A percentile compares a stretch with the other conserved stretches of the same genome.
Evolutionary conservation across 2,888 invertebrate genomes (phyloP).

Genomic region (Eurytoma adleriae): DNA sequence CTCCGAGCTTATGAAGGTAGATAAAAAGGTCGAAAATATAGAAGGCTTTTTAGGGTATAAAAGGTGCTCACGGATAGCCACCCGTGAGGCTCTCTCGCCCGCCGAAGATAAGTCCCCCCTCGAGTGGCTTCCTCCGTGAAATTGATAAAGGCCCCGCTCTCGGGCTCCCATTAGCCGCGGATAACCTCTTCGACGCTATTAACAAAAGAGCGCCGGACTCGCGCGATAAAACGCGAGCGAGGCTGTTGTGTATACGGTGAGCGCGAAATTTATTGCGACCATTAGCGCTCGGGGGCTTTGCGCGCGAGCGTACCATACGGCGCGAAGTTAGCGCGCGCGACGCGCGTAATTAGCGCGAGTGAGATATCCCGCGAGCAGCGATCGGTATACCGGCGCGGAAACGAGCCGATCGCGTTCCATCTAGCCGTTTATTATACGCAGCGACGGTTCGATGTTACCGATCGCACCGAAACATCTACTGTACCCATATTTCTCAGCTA

Average conservation of each 20-base stretch:
- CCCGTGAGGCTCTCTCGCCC: neutral
- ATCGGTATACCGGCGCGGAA: neutral
- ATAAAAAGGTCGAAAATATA: conserved; percentile 28
- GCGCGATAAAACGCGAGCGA: neutral
- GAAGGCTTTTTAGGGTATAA: conserved; percentile 34
- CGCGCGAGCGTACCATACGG: neutral
- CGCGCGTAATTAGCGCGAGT: conserved; percentile 2
- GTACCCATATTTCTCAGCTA: too few relatives aligned
- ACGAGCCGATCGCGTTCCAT: conserved; percentile 1
- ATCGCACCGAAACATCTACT: too few relatives aligned
- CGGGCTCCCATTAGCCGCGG: conserved; percentile 7
- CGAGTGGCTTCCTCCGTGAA: neutral
- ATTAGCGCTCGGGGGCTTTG: conserved; percentile 20
- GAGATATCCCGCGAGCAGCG: neutral
- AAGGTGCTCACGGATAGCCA: conserved; percentile 10
- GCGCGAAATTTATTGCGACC: conserved; percentile 38
- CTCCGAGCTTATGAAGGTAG: conserved; percentile 15
- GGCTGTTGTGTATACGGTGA: neutral
- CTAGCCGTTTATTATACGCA: too few relatives aligned
- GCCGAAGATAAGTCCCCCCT: conserved; percentile 26
- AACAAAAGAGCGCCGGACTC: neutral
- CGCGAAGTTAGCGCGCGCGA: neutral
- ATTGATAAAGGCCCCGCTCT: conserved; percentile 23
- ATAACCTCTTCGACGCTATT: conserved; percentile 17
- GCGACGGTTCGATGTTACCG: too few relatives aligned